These are phyloP conservation scores for Eretmochelys imbricata DNA, from an alignment of 2,113 vertebrate species.

Conservation along the genomic window DNA sequence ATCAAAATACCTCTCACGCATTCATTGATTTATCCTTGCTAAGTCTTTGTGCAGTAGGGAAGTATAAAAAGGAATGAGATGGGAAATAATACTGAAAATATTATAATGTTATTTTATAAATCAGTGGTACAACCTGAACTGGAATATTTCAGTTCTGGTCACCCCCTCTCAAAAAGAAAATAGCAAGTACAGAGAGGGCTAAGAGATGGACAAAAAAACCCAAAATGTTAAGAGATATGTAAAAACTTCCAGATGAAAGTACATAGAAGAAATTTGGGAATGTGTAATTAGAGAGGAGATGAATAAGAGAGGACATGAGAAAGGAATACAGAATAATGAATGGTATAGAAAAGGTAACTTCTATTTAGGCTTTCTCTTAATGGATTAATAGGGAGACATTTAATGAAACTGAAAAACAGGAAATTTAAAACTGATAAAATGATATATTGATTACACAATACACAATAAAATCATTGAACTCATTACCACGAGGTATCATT, in stretches of 20 bases:
- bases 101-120: not conserved
- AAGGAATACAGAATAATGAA: slow-evolving; percentile 47
- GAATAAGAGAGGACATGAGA: not conserved
- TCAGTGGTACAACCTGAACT: not conserved
- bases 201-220: not conserved
- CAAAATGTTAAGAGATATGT: not conserved
- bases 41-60: not conserved
- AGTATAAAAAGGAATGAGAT: not conserved
- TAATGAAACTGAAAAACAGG: not conserved
- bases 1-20: not conserved
- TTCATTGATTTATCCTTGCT: not conserved
- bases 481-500: not conserved
- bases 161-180: not conserved
- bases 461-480: not conserved
- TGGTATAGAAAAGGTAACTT: slow-evolving; percentile 53
- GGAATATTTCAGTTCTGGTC: not conserved
- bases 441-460: not conserved
- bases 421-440: not conserved
- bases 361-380: slow-evolving; percentile 35
- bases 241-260: not conserved
- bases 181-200: not conserved
- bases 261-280: not conserved
- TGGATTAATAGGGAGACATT: slow-evolving; percentile 19
- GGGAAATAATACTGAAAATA: not conserved
- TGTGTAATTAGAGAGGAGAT: slow-evolving; percentile 46